Evolutionary conservation across 2,888 invertebrate genomes (phyloP), one percentile per base, ranked within the genome.

Genomic region (Sericinus montela): DNA sequence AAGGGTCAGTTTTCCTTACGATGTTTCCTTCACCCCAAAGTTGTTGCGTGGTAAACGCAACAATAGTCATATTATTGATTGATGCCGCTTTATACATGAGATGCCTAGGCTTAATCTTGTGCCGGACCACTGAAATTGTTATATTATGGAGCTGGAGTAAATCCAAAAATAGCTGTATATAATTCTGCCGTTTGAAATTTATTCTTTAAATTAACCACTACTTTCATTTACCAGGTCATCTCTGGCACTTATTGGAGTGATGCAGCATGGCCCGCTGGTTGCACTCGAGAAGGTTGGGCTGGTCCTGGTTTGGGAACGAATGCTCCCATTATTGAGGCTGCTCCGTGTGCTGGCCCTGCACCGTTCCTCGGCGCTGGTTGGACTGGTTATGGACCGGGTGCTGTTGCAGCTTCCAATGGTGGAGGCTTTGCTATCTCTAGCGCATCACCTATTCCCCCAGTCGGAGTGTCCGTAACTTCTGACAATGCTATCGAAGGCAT

Each of bases 401-500:
- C 32, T n/a, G n/a, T 42, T 14, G 44, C 47, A 25, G 52, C 57
- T 5, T 51, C 58, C 38, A 54, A 52, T 41, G 59, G 60, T 1
- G 58, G 58, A 8, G 57, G 55, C 10, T 45, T 63, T 6, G 48
- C 59, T n/a, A 59, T 69, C 2, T 62, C 67, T 42, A 72, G 72
- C 41, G 38, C 53, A 28, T 67, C 67, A 9, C 53, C 62, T 8
- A 52, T 57, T 41, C 44, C 60, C 7, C 60, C 59, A 19, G 55
- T 29, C 19, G 64, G 67, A 14, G 44, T 65, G 23, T 43, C 55
- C 28, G 53, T 63, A 2, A 25, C 56, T 2, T 67, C 70, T 45
- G 67, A 67, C 10, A 72, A 70, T 42, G 51, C 49, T 1, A 63
- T 67, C 36, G 62, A 65, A 52, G 69, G 71, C 0, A 43, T 57